Evolutionary conservation across 2,797 vertebrate species (phyloP).

Genomic region (Nasua narica): DNA sequence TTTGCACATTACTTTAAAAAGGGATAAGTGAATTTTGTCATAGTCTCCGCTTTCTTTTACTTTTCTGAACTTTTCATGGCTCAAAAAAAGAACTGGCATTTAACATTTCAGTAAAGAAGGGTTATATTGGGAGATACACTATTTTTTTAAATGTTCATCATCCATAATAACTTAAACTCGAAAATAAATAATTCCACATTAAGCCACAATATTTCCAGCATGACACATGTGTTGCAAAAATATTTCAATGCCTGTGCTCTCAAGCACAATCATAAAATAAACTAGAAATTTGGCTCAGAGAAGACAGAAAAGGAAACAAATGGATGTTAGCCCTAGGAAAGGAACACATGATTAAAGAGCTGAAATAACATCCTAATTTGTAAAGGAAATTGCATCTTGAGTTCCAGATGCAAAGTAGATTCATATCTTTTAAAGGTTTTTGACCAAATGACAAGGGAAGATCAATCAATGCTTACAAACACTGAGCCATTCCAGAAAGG

Average conservation of each 20-base stretch:
- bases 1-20: neutral
- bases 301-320: slow-evolving; percentile 58
- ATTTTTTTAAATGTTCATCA: neutral
- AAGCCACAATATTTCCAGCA: neutral
- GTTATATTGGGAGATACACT: neutral
- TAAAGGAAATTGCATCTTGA: slow-evolving; percentile 41
- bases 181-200: slow-evolving; percentile 40
- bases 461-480: slow-evolving; percentile 9
- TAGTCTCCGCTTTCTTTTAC: neutral
- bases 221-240: slow-evolving; percentile 28
- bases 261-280: slow-evolving; percentile 55
- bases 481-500: neutral
- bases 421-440: slow-evolving; percentile 1
- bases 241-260: slow-evolving; percentile 27
- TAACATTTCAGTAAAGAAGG: neutral
- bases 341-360: slow-evolving; percentile 14
- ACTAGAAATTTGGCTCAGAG: slow-evolving; percentile 35
- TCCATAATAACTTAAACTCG: slow-evolving; percentile 39
- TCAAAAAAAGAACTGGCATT: neutral
- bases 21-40: neutral
- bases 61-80: neutral
- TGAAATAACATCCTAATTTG: neutral
- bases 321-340: neutral
- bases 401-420: slow-evolving; percentile 45
- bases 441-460: slow-evolving; percentile 32